A percentile compares a stretch with the other conserved stretches of the same genome.
These are phyloP conservation scores for Pimephales promelas DNA, from an alignment of 2,113 vertebrate genomes.

Conservation along the genomic window DNA sequence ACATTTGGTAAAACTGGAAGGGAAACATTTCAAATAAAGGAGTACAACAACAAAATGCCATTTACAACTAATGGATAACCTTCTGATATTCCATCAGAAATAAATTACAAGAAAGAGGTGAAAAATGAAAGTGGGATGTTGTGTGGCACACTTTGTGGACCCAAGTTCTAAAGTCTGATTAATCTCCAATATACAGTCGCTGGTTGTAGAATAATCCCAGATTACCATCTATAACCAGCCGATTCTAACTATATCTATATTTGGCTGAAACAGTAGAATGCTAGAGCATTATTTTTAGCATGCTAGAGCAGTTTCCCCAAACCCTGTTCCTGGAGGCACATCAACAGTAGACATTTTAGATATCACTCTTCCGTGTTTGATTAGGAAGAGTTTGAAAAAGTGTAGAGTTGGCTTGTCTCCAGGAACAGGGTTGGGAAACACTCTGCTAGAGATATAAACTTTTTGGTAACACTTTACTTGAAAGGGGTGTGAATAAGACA, in stretches of 20 bases:
- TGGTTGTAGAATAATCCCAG: neutral
- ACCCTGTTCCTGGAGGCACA: too few species aligned
- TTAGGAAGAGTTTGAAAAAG: too few species aligned
- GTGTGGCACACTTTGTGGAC: neutral
- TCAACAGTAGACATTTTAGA: too few species aligned
- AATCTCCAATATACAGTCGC: neutral
- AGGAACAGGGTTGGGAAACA: too few species aligned
- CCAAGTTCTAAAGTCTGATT: neutral
- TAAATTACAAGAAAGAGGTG: neutral
- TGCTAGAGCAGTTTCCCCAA: too few species aligned
- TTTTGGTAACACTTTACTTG: too few species aligned
- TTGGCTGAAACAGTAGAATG: neutral
- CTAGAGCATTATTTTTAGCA: too few species aligned
- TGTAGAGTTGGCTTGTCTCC: too few species aligned
- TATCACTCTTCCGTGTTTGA: too few species aligned
- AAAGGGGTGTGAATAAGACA: too few species aligned
- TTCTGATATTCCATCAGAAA: neutral
- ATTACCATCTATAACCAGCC: neutral
- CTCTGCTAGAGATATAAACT: too few species aligned
- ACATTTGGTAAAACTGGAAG: neutral
- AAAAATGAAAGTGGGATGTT: neutral
- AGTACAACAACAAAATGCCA: neutral
- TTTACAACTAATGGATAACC: neutral
- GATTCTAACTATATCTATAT: neutral
- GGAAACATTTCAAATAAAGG: neutral